These are phyloP conservation scores for Autographa pulchrina DNA, from an alignment of 2,888 invertebrate genomes.

Conservation along the genomic window DNA sequence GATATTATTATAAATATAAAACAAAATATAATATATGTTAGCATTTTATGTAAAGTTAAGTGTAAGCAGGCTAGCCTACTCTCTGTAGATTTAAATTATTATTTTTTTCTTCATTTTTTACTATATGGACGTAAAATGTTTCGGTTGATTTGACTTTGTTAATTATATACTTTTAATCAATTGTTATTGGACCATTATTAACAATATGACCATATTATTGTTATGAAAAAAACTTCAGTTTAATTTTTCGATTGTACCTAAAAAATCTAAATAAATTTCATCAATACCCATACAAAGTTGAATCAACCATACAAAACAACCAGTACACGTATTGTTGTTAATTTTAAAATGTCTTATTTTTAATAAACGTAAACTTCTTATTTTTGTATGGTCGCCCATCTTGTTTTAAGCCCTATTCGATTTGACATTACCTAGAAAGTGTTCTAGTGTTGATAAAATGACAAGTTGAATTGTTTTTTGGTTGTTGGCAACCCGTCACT, in stretches of 20 bases:
- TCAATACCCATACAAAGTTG: constrained; percentile 17
- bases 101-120: constrained; percentile 55
- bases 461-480: constrained; percentile 77
- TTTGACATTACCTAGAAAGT: constrained; percentile 88
- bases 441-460: constrained; percentile 86
- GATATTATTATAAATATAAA: constrained; percentile 60
- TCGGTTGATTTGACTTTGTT: constrained; percentile 51
- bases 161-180: background rate
- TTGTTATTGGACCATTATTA: background rate
- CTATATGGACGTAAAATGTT: constrained; percentile 49
- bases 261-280: background rate
- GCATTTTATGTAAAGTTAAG: constrained; percentile 69
- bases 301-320: constrained; percentile 16
- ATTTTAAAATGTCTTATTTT: constrained; percentile 52
- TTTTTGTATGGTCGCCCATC: constrained; percentile 54
- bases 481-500: constrained; percentile 19
- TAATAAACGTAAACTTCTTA: constrained; percentile 49
- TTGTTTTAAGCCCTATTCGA: constrained; percentile 67
- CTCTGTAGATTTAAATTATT: constrained; percentile 59
- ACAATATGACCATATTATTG: background rate
- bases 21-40: constrained; percentile 70
- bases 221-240: background rate
- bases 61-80: constrained; percentile 65
- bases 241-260: background rate
- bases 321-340: constrained; percentile 58